These are phyloP conservation scores for Diarsia mendica DNA, from an alignment of 2,888 invertebrate species.

Conservation along the genomic window DNA sequence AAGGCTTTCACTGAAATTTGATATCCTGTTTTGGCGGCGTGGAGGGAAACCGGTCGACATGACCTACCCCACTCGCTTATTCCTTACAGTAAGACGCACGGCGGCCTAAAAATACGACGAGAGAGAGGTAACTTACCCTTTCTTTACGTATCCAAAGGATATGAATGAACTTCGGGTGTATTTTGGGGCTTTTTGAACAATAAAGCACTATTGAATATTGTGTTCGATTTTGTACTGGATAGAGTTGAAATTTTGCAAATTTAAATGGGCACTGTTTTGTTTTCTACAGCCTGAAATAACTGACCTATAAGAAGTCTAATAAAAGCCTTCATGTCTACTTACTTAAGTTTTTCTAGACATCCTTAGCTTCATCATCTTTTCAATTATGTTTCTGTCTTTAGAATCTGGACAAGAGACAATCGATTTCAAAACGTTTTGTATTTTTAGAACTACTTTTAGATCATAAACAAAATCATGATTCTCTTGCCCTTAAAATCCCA, in stretches of 20 bases:
- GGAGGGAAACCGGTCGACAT: slow-evolving; percentile 57
- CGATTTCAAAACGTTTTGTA: not conserved
- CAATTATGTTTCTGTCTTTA: not conserved
- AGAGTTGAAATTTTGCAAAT: not conserved
- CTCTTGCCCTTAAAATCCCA: no score
- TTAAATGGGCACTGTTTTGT: no score
- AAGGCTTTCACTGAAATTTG: slow-evolving; percentile 65
- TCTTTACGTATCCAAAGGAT: slow-evolving; percentile 4
- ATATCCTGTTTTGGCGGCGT: slow-evolving; percentile 58
- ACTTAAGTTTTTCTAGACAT: not conserved
- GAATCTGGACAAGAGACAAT: not conserved
- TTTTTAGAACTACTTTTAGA: not conserved
- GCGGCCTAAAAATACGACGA: slow-evolving; percentile 41
- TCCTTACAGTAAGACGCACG: slow-evolving; percentile 41
- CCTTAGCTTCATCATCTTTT: not conserved
- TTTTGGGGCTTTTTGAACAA: not conserved
- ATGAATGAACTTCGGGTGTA: not conserved
- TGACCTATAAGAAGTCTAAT: not conserved
- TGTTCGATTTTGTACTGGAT: not conserved
- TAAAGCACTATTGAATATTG: not conserved
- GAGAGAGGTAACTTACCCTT: slow-evolving; percentile 44
- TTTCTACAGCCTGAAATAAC: not conserved
- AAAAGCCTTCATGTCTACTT: not conserved
- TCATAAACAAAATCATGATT: no score
- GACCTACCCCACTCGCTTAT: slow-evolving; percentile 63